Evolutionary conservation across 1,140 invertebrate species (phyloP).

Genomic region (Camponotus pennsylvanicus): DNA sequence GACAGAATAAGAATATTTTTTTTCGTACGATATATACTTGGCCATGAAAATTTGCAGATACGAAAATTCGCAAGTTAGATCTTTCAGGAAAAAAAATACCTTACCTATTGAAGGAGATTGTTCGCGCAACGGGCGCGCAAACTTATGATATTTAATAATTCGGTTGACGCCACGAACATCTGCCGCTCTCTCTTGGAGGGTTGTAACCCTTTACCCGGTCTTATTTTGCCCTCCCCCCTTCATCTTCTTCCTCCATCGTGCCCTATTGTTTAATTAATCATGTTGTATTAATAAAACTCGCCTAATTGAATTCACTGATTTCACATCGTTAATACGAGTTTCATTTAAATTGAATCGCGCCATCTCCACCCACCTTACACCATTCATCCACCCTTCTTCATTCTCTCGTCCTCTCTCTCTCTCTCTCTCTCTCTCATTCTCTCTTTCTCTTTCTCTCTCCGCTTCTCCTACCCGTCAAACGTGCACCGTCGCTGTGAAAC

Average conservation of each 20-base stretch:
- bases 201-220: slow-evolving; percentile 77
- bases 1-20: background rate
- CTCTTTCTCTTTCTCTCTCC: slow-evolving; percentile 3
- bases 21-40: background rate
- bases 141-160: slow-evolving; percentile 84
- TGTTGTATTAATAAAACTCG: slow-evolving; percentile 84
- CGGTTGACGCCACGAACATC: slow-evolving; percentile 84
- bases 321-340: slow-evolving; percentile 82
- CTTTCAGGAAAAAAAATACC: slow-evolving; percentile 28
- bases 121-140: slow-evolving; percentile 56
- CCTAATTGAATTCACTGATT: slow-evolving; percentile 82
- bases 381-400: slow-evolving; percentile 63
- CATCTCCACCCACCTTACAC: slow-evolving; percentile 45
- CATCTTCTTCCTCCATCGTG: slow-evolving; percentile 40
- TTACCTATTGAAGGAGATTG: slow-evolving; percentile 44
- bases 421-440: background rate
- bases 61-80: background rate
- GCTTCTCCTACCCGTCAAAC: slow-evolving; percentile 15
- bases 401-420: background rate
- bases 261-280: slow-evolving; percentile 84
- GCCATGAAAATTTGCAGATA: background rate
- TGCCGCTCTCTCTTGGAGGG: slow-evolving; percentile 76
- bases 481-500: slow-evolving; percentile 75
- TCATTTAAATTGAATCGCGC: slow-evolving; percentile 82
- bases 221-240: background rate